Conservation (phyloP, 2,888 invertebrate genomes). For the Lymantria dispar region DNA sequence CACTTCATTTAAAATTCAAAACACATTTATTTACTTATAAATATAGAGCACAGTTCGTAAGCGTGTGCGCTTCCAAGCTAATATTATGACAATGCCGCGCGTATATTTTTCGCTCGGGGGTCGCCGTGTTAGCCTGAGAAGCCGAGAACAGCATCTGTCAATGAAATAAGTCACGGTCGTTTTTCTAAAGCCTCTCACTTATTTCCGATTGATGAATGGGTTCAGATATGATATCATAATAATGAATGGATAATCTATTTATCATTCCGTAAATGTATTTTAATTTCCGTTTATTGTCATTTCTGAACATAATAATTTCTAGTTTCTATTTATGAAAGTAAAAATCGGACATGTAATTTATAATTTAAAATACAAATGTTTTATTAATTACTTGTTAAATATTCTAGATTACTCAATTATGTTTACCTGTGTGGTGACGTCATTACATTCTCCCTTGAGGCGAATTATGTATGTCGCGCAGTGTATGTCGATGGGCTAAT, state of each 20-base stretch:
- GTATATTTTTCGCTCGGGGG: constrained; percentile 52
- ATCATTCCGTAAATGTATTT: neutral
- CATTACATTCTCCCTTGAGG: too few species aligned
- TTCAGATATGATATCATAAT: constrained; percentile 2
- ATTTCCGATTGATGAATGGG: constrained; percentile 35
- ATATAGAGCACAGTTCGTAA: constrained; percentile 15
- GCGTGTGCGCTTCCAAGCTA: constrained; percentile 39
- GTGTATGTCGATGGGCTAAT: too few species aligned
- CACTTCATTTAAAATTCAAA: constrained; percentile 11
- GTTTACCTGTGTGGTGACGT: too few species aligned
- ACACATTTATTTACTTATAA: constrained; percentile 8
- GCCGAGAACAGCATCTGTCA: constrained; percentile 54
- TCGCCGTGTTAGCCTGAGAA: constrained; percentile 50
- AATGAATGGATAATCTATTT: neutral
- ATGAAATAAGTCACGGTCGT: constrained; percentile 69
- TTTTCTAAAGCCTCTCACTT: constrained; percentile 60
- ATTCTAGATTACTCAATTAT: too few species aligned
- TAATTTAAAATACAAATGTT: too few species aligned
- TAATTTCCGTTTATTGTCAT: neutral
- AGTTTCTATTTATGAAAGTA: too few species aligned
- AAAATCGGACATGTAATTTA: too few species aligned
- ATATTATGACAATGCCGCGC: constrained; percentile 65
- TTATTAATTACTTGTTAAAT: too few species aligned
- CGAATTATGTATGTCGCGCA: too few species aligned
- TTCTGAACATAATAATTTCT: neutral